Conservation (phyloP, 2,113 vertebrate species). For the Arenaria interpres region DNA sequence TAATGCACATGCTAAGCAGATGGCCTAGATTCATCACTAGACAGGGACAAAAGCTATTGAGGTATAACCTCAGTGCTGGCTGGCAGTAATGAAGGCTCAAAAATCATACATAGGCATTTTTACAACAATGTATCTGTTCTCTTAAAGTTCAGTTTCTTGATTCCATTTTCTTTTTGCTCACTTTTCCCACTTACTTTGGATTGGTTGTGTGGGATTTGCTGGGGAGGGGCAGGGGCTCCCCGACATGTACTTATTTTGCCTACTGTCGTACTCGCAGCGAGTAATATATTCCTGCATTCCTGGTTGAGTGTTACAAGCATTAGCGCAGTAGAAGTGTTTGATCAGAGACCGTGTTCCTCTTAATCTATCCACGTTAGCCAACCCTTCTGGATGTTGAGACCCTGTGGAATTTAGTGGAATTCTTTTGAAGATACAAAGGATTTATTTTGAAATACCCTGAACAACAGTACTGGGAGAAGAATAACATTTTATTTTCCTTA, state of each 20-base stretch:
- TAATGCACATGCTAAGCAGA: not conserved
- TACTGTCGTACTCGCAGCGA: rapidly evolving
- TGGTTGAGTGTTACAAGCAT: not conserved
- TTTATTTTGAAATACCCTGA: not conserved
- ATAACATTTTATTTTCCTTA: not conserved
- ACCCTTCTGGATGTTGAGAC: not conserved
- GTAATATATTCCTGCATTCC: not conserved
- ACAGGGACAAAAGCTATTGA: not conserved
- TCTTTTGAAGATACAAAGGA: not conserved
- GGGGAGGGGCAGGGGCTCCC: not conserved
- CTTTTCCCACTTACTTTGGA: not conserved
- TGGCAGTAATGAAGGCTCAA: not conserved
- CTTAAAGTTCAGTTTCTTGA: not conserved
- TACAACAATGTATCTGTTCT: not conserved
- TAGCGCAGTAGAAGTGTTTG: not conserved
- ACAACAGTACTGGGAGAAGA: not conserved
- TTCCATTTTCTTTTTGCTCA: not conserved
- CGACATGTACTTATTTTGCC: not conserved
- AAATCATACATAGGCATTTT: not conserved
- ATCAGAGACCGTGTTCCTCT: not conserved
- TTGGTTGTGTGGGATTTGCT: not conserved
- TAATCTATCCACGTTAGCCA: not conserved
- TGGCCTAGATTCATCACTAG: not conserved
- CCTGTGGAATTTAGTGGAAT: not conserved
- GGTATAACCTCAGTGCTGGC: not conserved